Evolutionary conservation across 2,113 vertebrate species (phyloP).

Genomic region (Cervus canadensis): DNA sequence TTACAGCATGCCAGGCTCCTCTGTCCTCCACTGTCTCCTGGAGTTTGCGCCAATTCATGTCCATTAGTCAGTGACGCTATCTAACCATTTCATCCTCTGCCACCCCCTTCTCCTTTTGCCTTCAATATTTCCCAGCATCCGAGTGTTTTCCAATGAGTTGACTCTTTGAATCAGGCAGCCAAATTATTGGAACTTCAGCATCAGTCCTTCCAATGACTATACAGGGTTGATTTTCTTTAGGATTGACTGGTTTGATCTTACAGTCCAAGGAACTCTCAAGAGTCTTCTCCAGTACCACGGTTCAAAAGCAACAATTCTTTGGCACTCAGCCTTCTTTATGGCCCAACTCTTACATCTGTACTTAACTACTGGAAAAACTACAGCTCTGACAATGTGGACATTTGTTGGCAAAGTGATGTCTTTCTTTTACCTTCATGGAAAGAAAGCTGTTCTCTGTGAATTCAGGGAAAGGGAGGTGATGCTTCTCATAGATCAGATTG

Average conservation of each 20-base stretch:
- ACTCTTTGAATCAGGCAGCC: neutral
- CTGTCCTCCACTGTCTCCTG: neutral
- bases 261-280: neutral
- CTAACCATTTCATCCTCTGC: neutral
- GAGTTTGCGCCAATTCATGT: accelerated
- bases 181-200: neutral
- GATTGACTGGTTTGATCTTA: neutral
- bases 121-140: neutral
- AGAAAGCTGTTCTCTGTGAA: neutral
- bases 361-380: neutral
- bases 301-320: neutral
- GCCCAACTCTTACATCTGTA: neutral
- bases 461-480: neutral
- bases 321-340: neutral
- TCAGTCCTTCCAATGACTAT: neutral
- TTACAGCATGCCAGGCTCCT: neutral
- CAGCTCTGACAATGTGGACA: neutral
- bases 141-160: neutral
- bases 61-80: neutral
- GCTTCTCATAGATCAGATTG: neutral
- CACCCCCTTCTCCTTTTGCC: neutral
- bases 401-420: neutral
- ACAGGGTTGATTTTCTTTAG: neutral
- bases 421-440: neutral
- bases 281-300: neutral